Evolutionary conservation across 2,113 vertebrate genomes (phyloP).

Genomic region (Microtus pennsylvanicus): DNA sequence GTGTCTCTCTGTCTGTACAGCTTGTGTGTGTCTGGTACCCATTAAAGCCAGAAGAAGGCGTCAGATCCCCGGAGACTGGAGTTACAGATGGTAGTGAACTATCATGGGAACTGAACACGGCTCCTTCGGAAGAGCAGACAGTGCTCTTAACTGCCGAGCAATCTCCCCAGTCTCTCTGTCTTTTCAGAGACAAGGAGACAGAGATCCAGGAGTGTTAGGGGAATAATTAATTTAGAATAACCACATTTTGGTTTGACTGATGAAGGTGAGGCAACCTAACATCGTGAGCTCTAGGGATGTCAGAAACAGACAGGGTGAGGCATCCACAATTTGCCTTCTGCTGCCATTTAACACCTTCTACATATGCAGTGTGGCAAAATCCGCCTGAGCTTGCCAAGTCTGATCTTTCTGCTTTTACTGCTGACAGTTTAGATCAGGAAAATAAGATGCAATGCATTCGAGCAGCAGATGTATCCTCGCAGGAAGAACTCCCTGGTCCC

Average conservation of each 20-base stretch:
- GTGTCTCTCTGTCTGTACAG: neutral
- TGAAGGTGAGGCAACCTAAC: conserved; percentile 55
- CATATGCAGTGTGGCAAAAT: conserved; percentile 52
- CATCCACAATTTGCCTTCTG: conserved; percentile 62
- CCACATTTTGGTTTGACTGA: conserved; percentile 63
- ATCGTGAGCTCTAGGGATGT: conserved; percentile 59
- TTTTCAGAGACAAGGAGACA: conserved; percentile 1
- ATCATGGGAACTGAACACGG: neutral
- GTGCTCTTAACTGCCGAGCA: neutral
- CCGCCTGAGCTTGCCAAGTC: conserved; percentile 69
- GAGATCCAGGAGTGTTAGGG: neutral
- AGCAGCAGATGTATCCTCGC: conserved; percentile 73
- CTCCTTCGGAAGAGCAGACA: neutral
- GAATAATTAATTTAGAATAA: conserved; percentile 64
- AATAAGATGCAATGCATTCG: conserved; percentile 70
- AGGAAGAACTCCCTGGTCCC: conserved; percentile 64
- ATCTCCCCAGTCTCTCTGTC: neutral
- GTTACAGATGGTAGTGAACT: neutral
- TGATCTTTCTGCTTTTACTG: conserved; percentile 78
- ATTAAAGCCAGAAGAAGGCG: neutral
- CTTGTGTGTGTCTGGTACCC: neutral
- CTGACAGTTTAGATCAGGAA: conserved; percentile 70
- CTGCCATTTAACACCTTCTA: conserved; percentile 69
- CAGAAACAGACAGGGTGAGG: conserved; percentile 65
- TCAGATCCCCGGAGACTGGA: neutral